A percentile compares a stretch with the other conserved stretches of the same genome.
Conservation (phyloP, 2,113 vertebrate genomes). For the Catharus bicknelli region DNA sequence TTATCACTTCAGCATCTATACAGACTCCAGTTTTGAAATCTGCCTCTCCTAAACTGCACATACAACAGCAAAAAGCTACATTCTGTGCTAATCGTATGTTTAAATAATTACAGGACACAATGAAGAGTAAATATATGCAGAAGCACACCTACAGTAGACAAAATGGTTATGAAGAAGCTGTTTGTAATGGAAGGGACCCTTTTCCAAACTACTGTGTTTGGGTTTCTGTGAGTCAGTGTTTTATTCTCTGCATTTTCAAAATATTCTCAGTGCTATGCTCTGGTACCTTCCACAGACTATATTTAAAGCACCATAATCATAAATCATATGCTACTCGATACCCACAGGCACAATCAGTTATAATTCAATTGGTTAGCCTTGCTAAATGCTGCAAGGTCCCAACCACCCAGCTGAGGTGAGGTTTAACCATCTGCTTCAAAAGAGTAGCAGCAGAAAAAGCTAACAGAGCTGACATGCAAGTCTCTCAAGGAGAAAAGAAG, state of each 20-base stretch:
- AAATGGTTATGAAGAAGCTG: neutral
- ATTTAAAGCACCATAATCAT: slow-evolving; percentile 7
- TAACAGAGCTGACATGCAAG: slow-evolving; percentile 28
- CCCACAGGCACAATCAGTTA: neutral
- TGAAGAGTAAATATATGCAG: neutral
- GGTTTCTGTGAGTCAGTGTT: neutral
- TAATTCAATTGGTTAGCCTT: slow-evolving; percentile 45
- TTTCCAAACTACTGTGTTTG: neutral
- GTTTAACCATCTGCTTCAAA: slow-evolving; percentile 65
- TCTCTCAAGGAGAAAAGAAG: slow-evolving; percentile 69
- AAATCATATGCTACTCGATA: slow-evolving; percentile 6
- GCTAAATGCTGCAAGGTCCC: slow-evolving; percentile 48
- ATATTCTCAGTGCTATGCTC: neutral
- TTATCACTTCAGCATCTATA: slow-evolving; percentile 23
- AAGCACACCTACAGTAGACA: neutral
- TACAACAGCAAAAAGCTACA: neutral
- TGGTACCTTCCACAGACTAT: neutral
- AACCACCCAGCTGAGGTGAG: slow-evolving; percentile 50
- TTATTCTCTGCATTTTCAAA: neutral
- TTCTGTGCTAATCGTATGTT: neutral
- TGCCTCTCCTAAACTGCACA: neutral
- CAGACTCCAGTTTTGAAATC: neutral
- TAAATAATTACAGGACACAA: neutral
- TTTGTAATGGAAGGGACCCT: neutral
- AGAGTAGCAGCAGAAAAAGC: slow-evolving; percentile 16